These are phyloP conservation scores for Callithrix jacchus DNA, from an alignment of 2,113 vertebrate species.

Conservation along the genomic window DNA sequence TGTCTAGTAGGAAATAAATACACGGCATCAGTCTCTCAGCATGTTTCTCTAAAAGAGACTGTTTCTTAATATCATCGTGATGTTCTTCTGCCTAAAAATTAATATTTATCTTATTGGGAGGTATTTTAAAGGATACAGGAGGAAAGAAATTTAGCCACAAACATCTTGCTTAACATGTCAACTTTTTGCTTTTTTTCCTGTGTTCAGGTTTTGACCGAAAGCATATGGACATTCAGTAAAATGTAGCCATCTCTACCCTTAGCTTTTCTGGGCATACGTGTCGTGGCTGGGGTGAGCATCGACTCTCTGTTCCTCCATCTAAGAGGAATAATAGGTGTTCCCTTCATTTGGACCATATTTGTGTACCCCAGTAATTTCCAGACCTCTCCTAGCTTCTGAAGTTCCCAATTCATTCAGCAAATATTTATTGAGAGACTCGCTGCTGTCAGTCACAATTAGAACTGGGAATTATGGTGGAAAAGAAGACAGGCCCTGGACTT, in stretches of 20 bases:
- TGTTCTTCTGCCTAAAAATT: slow-evolving; percentile 24
- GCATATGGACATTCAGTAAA: neutral
- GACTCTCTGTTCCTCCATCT: neutral
- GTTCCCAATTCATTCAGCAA: neutral
- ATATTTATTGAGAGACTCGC: neutral
- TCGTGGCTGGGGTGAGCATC: neutral
- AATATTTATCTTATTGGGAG: slow-evolving; percentile 28
- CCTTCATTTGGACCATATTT: neutral
- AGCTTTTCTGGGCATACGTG: neutral
- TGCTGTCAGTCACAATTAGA: neutral
- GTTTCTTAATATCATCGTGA: neutral
- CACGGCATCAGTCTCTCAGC: neutral
- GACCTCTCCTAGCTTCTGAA: neutral
- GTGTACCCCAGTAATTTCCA: neutral
- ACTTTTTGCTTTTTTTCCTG: neutral
- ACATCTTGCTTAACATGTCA: neutral
- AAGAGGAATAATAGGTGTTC: neutral
- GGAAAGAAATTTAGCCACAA: neutral
- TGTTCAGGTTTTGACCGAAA: neutral
- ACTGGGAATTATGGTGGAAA: neutral
- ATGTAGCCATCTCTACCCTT: neutral
- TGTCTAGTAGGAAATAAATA: neutral
- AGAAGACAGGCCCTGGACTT: neutral
- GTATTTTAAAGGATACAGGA: neutral
- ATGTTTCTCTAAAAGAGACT: slow-evolving; percentile 11